Conservation (phyloP, 2,797 vertebrate genomes). For the Gambusia yucatana region DNA sequence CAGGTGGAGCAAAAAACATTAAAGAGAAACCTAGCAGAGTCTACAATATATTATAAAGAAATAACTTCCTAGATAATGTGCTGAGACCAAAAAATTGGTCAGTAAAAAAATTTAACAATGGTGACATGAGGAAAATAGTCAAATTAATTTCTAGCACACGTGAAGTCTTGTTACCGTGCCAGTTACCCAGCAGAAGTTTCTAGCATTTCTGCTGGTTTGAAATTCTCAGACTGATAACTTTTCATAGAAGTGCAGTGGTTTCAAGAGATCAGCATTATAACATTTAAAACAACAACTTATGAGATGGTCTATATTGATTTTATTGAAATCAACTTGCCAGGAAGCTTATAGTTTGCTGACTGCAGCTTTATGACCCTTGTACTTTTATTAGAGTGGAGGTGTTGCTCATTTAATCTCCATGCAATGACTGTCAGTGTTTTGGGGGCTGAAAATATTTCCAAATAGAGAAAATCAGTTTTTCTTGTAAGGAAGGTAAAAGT, state of each 20-base stretch:
- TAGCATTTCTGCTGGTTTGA: background rate
- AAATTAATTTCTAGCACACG: background rate
- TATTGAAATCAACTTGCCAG: background rate
- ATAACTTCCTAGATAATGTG: background rate
- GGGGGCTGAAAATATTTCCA: background rate
- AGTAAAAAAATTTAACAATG: background rate
- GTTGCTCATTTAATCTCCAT: background rate
- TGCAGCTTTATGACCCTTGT: background rate
- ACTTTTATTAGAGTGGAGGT: background rate
- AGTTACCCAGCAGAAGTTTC: no score
- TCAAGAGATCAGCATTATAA: background rate
- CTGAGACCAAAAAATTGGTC: background rate
- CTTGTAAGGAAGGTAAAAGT: background rate
- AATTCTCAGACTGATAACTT: background rate
- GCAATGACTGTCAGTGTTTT: background rate
- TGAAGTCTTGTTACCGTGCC: no score
- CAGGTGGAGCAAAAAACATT: background rate
- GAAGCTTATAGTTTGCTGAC: background rate
- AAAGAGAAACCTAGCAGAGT: background rate
- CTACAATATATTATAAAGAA: background rate
- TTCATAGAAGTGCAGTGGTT: background rate
- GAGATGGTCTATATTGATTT: background rate
- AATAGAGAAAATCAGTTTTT: background rate
- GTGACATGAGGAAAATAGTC: background rate
- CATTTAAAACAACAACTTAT: background rate